phyloP scores from a whole-genome alignment of 2,797 vertebrate genomes.

The Morelia viridis region DNA sequence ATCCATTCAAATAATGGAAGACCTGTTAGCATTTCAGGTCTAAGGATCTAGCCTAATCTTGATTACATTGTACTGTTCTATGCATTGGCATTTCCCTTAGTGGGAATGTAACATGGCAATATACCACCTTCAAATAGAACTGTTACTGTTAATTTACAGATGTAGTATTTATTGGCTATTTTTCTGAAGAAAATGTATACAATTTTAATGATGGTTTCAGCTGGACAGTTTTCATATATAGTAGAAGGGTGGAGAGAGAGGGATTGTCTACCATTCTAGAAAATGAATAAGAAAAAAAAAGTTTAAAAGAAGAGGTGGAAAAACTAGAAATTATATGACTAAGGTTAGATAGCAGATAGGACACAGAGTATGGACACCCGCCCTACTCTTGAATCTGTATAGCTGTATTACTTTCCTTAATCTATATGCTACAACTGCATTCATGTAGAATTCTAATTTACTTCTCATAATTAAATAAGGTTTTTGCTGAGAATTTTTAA shows the following conservation, averaged over 20 bases:
- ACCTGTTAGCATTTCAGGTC: not conserved
- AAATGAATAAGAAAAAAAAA: not conserved
- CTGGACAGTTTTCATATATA: not conserved
- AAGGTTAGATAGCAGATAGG: not conserved
- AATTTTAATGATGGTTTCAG: not conserved
- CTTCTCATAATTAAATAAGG: constrained; percentile 24
- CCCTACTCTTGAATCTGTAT: not conserved
- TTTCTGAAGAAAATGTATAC: not conserved
- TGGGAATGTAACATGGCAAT: not conserved
- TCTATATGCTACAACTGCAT: not conserved
- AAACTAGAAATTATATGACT: not conserved
- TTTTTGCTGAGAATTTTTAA: constrained; percentile 11
- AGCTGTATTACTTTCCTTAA: not conserved
- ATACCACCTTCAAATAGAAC: not conserved
- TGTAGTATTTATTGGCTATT: not conserved
- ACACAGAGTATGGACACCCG: not conserved
- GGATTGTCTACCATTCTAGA: not conserved
- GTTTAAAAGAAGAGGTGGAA: not conserved
- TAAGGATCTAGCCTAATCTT: not conserved
- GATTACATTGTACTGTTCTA: not conserved
- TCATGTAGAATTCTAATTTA: constrained; percentile 19
- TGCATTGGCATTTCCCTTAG: not conserved
- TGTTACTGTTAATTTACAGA: not conserved
- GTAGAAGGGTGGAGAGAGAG: not conserved
- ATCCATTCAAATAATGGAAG: no score